Conservation (phyloP, 1,140 invertebrate genomes). For the Delia radicum region DNA sequence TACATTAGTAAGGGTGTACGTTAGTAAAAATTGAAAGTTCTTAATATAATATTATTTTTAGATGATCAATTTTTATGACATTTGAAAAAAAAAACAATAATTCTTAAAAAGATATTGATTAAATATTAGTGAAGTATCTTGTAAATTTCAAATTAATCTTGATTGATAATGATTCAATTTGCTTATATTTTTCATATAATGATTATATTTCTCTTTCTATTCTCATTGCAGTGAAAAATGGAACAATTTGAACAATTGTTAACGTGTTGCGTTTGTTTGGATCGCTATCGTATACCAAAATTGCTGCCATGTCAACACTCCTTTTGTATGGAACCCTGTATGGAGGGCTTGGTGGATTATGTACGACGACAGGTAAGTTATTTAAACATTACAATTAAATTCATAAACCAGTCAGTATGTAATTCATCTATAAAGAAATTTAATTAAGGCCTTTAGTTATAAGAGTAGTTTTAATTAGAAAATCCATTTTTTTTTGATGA, state of each 20-base stretch:
- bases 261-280: slow-evolving; percentile 96
- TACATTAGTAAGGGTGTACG: not conserved
- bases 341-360: slow-evolving; percentile 95
- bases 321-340: slow-evolving; percentile 97
- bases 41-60: not conserved
- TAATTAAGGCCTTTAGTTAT: too few species aligned
- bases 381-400: too few species aligned
- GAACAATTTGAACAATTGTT: slow-evolving; percentile 97
- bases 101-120: not conserved
- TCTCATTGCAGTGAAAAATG: slow-evolving; percentile 60
- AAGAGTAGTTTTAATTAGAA: too few species aligned
- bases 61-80: too few species aligned
- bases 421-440: too few species aligned
- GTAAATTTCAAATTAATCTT: too few species aligned
- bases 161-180: too few species aligned
- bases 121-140: not conserved
- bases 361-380: slow-evolving; percentile 78
- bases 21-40: not conserved
- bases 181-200: not conserved
- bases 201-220: not conserved
- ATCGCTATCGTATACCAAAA: slow-evolving; percentile 95
- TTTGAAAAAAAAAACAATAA: not conserved
- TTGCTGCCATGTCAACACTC: slow-evolving; percentile 99
- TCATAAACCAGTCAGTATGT: too few species aligned
- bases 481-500: too few species aligned